A percentile compares a stretch with the other conserved stretches of the same genome.
phyloP scores from a whole-genome alignment of 1,140 invertebrate species.

The Formica selysi region DNA sequence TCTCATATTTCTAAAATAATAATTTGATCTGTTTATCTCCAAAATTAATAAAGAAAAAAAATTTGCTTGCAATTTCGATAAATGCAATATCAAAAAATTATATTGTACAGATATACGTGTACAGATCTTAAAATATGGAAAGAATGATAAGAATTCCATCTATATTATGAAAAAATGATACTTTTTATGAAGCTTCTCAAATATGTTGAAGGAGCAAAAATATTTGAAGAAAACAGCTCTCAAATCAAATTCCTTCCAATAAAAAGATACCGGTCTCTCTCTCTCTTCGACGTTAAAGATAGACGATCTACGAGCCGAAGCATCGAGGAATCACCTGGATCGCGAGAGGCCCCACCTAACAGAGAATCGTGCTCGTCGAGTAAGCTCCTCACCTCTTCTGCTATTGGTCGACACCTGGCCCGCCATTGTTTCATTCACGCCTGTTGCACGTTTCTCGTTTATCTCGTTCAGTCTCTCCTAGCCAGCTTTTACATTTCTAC shows the following conservation, averaged over 20 bases:
- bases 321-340: conserved; percentile 69
- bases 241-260: conserved; percentile 9
- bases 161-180: neutral
- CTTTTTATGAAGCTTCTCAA: neutral
- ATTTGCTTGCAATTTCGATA: neutral
- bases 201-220: neutral
- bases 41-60: neutral
- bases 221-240: neutral
- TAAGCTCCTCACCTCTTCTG: conserved; percentile 63
- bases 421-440: conserved; percentile 79
- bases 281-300: conserved; percentile 29
- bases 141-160: neutral
- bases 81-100: neutral
- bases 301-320: conserved; percentile 42
- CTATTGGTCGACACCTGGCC: conserved; percentile 76
- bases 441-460: conserved; percentile 77
- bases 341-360: conserved; percentile 73
- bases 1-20: conserved; percentile 13
- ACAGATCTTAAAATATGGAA: neutral
- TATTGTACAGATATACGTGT: neutral
- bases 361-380: conserved; percentile 66
- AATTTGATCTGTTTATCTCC: neutral
- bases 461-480: conserved; percentile 66
- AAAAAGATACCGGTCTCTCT: conserved; percentile 10
- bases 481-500: conserved; percentile 37